Base-by-base conservation (phyloP, 2,797 vertebrate genomes). In the Orientallactaga sibirica region DNA sequence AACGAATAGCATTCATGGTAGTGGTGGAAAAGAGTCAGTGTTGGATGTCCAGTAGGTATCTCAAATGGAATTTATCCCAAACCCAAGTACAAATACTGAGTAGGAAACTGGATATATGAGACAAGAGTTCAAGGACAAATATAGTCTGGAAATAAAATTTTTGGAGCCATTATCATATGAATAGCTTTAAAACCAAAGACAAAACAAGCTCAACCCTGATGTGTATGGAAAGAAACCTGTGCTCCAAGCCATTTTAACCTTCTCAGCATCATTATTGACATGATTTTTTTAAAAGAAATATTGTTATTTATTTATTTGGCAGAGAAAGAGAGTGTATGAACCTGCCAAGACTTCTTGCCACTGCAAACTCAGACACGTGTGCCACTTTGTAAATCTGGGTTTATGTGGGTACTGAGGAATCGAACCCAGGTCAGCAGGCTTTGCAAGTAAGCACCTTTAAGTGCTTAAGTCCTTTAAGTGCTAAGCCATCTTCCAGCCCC, bases 161-260 rank as follows among this genome's bases (percentile, higher is more conserved):
- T 66, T 62, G 64, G 55, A 62, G 55, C 74, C 77, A 62, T 86
- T n/a, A 58, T 43, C n/a, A n/a, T 0, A 0, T 76, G 79, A 76
- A 84, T 67, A 88, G 25, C 22, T 20, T 48, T 91, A 52, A 88
- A 86, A 18, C 68, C 55, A 83, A 48, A 61, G 55, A n/a, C 16
- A 80, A 29, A 79, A 77, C 91, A 79, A 80, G 78, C 71, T 95
- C 55, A 48, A 37, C 18, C 41, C 70, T 41, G 29, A n/a, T 70
- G 86, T 81, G 18, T 16, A 11, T 41, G 48, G 14, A 15, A 16
- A 48, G 68, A 80, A 27, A 10, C 73, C 20, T 76, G 78, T 90
- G 22, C 25, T 33, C 71, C 9, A n/a, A 78, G 29, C 43, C 55
- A 25, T 76, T 91, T 88, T 62, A 62, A 78, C 55, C 55, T 80